Base-by-base conservation (phyloP, 2,113 vertebrate genomes). In the Diadophis punctatus region DNA sequence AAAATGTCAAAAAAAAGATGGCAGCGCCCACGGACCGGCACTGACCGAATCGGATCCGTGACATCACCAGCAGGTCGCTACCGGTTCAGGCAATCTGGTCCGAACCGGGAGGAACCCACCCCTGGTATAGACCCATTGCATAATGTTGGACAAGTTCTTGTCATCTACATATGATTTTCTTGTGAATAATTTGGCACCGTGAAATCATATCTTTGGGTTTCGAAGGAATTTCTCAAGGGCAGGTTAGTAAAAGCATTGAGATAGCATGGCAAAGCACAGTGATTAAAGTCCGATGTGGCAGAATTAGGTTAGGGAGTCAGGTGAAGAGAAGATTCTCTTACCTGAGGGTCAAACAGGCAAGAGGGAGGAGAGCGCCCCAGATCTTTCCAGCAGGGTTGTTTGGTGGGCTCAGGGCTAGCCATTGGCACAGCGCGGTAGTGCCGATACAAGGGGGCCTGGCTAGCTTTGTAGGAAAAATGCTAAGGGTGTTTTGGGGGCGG, bases 401-500 rank as follows among this genome's bases (percentile, higher is more conserved):
- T 95, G 92, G 94, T 96, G 34, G 96, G 96, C 27, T 92, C 53
- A 18, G 96, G 96, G 92, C 96, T 97, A 46, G 96, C 95, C 90
- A 96, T 95, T 56, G 96, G 96, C 49, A 93, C 91, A 43, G 87
- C 90, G 16, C 92, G 93, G 91, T 60, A 84, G 90, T 95, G 93
- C 56, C 93, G 94, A 90, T 95, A 93, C 60, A 92, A 91, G 55
- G 95, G 92, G 30, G 88, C 84, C 30, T 91, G 89, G 93, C 80
- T 92, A 91, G 90, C 56, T 23, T 90, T 91, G 90, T 88, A 87
- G 88, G 92, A 90, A 16, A 94, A 91, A 49, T 86, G 92, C 93
- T 91, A 85, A 63, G 87, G 23, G 91, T 87, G 25, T 52, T 80
- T 80, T 39, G 34, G 74, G 74, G 48, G 84, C 30, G 4, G 60